Evolutionary conservation across 2,113 vertebrate species (phyloP), one percentile per base, ranked within the genome.

Genomic region (Xenopus laevis): DNA sequence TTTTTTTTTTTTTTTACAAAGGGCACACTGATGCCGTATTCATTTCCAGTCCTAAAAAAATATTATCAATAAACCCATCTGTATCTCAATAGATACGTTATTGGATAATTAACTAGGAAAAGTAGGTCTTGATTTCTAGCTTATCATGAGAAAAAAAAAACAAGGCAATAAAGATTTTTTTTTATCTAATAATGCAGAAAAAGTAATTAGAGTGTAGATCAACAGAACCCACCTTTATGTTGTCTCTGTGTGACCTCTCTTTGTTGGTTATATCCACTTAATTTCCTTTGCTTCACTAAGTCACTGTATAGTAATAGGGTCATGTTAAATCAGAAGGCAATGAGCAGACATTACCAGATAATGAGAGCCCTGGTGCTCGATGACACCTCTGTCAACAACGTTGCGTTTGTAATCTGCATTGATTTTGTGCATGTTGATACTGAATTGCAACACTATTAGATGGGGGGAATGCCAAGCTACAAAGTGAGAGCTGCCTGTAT

Each of bases 21-120:
- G 53, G 15, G 17, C 53, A 64, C 46, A 84, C 83, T 81, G 82
- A 83, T 50, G 47, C 11, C 12, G 11, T 50, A 13, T 50, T 4
- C 12, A 6, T 13, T 50, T 7, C 33, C 11, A 50, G 47, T 50
- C 15, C 11, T 50, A 50, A 13, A 47, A 53, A 55, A 16, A 55
- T 16, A 3, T 55, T 55, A 55, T 17, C 13, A 63, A 18, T 40
- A 63, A 33, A 27, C 13, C 23, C 17, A 16, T 63, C 61, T 63
- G 61, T 7, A 63, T 63, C 61, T 63, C 23, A 17, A 16, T 17
- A 40, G 7, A 64, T 40, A 18, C 13, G 0, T 16, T 64, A 33
- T 17, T 64, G 13, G 27, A 27, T 64, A 64, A 64, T 30, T 64
- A 64, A 64, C 61, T 9, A n/a, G 7, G 15, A 18, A 55, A 55